These are phyloP conservation scores for Macroglossus sobrinus DNA, from an alignment of 2,113 vertebrate genomes.

Conservation along the genomic window DNA sequence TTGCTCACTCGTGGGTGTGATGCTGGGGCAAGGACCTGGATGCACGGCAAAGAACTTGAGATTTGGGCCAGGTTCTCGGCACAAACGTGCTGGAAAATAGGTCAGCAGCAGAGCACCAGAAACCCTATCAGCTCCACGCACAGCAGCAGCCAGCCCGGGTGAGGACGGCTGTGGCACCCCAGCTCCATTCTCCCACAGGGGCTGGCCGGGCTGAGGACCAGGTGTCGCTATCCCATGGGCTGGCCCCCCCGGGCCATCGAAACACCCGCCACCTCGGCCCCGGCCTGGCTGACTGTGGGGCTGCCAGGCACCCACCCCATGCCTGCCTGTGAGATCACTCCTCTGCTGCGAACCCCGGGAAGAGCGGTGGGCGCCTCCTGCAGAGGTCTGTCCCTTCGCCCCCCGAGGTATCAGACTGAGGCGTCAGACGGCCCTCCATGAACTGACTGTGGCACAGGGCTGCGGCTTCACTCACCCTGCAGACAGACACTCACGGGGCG, in stretches of 20 bases:
- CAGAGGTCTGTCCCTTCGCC: neutral
- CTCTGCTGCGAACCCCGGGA: neutral
- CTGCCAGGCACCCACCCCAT: neutral
- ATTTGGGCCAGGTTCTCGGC: conserved; percentile 47
- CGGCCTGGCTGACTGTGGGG: neutral
- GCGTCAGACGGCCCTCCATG: neutral
- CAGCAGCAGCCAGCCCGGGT: neutral
- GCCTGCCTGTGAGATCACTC: neutral
- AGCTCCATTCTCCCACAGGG: neutral
- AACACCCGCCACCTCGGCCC: neutral
- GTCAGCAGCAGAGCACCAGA: conserved; percentile 8
- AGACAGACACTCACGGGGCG: neutral
- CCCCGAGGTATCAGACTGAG: neutral
- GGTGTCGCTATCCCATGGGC: neutral
- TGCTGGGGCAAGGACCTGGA: neutral
- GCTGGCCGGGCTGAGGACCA: neutral
- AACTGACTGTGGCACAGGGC: neutral
- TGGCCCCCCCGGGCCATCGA: neutral
- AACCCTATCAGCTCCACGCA: neutral
- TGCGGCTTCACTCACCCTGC: neutral
- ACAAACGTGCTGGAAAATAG: conserved; percentile 48
- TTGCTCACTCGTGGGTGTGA: neutral
- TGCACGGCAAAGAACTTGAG: neutral
- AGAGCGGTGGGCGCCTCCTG: neutral
- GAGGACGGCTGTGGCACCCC: neutral